phyloP scores from a whole-genome alignment of 1,140 invertebrate species.

The Callitettix versicolor region DNA sequence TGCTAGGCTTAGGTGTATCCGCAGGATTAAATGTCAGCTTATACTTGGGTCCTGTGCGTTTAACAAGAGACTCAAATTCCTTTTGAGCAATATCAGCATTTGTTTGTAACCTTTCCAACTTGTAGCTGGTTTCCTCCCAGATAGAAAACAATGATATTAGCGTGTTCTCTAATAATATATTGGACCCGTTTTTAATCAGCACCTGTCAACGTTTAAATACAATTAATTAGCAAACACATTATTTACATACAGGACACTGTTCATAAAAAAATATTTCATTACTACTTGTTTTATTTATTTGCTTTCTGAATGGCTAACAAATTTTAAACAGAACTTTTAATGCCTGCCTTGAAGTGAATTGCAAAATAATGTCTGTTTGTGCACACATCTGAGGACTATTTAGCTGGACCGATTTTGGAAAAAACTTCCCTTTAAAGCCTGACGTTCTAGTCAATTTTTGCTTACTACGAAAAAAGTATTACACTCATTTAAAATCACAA shows the following conservation, averaged over 20 bases:
- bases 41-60: constrained; percentile 45
- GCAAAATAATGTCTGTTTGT: no score
- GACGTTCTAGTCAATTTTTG: no score
- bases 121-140: constrained; percentile 95
- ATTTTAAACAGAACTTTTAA: no score
- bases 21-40: constrained; percentile 58
- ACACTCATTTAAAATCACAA: no score
- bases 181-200: constrained; percentile 1
- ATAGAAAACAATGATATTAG: constrained; percentile 58
- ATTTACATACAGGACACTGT: constrained; percentile 1
- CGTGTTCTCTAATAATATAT: constrained; percentile 41
- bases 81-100: constrained; percentile 64
- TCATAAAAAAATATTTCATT: constrained; percentile 4
- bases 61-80: constrained; percentile 53
- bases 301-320: no score
- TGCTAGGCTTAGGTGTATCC: not conserved
- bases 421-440: no score
- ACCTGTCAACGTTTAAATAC: constrained; percentile 16
- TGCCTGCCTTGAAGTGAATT: no score
- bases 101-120: constrained; percentile 74
- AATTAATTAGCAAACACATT: not conserved
- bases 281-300: no score
- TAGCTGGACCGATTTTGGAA: no score
- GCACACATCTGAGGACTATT: no score
- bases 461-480: no score